Base-by-base conservation (phyloP, 2,797 vertebrate genomes). In the Chelon auratus region DNA sequence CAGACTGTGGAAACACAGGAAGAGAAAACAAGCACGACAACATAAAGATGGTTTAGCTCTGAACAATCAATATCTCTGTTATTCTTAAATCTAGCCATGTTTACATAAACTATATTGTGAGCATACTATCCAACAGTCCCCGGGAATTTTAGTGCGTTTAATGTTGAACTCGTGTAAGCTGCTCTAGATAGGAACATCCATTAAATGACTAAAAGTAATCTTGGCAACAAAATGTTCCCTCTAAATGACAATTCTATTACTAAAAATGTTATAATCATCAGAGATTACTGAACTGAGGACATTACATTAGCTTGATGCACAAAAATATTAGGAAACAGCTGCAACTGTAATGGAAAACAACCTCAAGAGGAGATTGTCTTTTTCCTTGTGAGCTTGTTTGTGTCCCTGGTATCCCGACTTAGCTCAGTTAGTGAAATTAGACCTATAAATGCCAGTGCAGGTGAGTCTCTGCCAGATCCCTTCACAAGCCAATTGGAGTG, bases 1-100 rank as follows among this genome's bases (percentile, higher is more conserved):
- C 97, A 71, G 98, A 99, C 98, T 99, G 88, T n/a, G 63, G 85
- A 80, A 2, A 54, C 5, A 75, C 36, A 95, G 87, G 72, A 85
- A 0, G 8, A 39, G 36, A 26, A 26, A 26, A 26, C 24, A 26
- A 26, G 24, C 24, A 0, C 3, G 24, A 42, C 0, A 36, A 39
- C 57, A 14, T 0, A 9, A 2, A 39, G 22, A 0, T 0, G 7
- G 40, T 42, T 57, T 4, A 64, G 48, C 1, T 4, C 15, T 37
- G 8, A 50, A 40, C 17, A 48, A 54, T 43, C 13, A 53, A 37
- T 5, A 48, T 12, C 52, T 57, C 8, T 14, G 8, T 40, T 3
- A 12, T 42, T 13, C 48, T 42, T 14, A 40, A 43, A 56, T 47
- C 1, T 9, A 37, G 18, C 39, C 40, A 37, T 26, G 9, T 8